These are phyloP conservation scores for Acanthochromis polyacanthus DNA, from an alignment of 2,113 vertebrate genomes.

Conservation along the genomic window DNA sequence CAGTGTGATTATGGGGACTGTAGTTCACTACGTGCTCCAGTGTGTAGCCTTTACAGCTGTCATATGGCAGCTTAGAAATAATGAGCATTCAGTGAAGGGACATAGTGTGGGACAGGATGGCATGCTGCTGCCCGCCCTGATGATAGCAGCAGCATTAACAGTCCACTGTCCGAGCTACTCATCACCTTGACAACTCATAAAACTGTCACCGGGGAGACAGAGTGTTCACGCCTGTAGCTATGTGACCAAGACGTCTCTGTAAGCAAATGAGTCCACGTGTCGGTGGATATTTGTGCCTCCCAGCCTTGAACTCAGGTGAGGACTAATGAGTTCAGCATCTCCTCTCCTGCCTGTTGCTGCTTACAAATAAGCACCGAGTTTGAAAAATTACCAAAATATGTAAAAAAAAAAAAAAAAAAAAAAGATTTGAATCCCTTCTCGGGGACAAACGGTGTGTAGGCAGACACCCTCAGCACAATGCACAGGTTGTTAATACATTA, in stretches of 20 bases:
- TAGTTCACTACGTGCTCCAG: conserved; percentile 55
- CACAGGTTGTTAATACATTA: conserved; percentile 1
- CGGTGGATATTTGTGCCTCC: conserved; percentile 34
- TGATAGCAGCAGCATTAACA: conserved; percentile 53
- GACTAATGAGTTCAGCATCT: conserved; percentile 46
- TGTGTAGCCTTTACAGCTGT: conserved; percentile 55
- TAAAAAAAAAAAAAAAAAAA: no score
- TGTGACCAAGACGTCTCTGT: conserved; percentile 58
- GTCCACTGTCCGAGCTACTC: conserved; percentile 56
- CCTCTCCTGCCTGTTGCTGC: not conserved
- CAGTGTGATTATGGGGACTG: conserved; percentile 52
- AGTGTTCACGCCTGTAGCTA: conserved; percentile 62
- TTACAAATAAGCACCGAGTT: not conserved
- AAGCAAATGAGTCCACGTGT: conserved; percentile 59
- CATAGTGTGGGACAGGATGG: conserved; percentile 60
- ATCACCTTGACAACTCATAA: conserved; percentile 77
- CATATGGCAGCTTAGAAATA: conserved; percentile 56
- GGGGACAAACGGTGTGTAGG: not conserved
- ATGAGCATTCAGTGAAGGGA: conserved; percentile 55
- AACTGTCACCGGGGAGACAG: conserved; percentile 70
- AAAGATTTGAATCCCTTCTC: conserved; percentile 9
- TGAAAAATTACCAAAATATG: conserved; percentile 26
- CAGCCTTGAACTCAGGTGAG: conserved; percentile 62
- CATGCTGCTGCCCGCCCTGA: conserved; percentile 59
- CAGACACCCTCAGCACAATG: not conserved